Evolutionary conservation across 2,113 vertebrate genomes (phyloP), one percentile per base, ranked within the genome.

Genomic region (Cyphomyrus discorhynchus): DNA sequence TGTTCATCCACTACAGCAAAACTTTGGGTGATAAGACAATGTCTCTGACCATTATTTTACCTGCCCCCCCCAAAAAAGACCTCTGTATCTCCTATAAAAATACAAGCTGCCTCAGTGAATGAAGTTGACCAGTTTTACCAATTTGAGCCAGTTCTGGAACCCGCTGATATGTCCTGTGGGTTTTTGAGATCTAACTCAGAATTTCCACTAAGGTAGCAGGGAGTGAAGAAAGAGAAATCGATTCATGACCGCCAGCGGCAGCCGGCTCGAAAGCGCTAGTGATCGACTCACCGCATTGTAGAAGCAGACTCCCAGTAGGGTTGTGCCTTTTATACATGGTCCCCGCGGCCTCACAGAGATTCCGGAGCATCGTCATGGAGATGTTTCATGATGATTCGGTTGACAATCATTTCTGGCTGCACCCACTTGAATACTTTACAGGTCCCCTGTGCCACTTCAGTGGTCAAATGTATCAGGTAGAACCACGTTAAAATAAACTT

Each of bases 301-400:
- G 24, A 85, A 13, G 45, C 45, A 47, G 83, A 47, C 6, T 85
- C 46, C 24, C 24, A n/a, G 42, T 77, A 85, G 42, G 83, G 9
- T 11, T n/a, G 42, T 47, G 19, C 24, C 42, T 85, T 83, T 46
- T 46, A 5, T 24, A 83, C 21, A 83, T 45, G 35, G 17, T 83
- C 83, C 83, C 42, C 21, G 21, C 3, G 1, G 21, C 83, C 21
- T 24, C 17, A 47, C 45, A 62, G 86, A 89, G 42, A 87, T 13
- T 46, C 45, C 13, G 15, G 27, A 80, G 82, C 45, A 39, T 66
- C 35, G 52, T 87, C 88, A 91, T 88, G 85, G 89, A 89, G 85
- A 89, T 27, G 35, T 88, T 91, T 74, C 58, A 47, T 74, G 58
- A 52, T 21, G 39, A 86, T 31, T 66, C 62, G 21, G 70, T 35